A percentile compares a stretch with the other conserved stretches of the same genome.
Conservation (phyloP, 1,140 invertebrate species). For the Vanessa tameamea region DNA sequence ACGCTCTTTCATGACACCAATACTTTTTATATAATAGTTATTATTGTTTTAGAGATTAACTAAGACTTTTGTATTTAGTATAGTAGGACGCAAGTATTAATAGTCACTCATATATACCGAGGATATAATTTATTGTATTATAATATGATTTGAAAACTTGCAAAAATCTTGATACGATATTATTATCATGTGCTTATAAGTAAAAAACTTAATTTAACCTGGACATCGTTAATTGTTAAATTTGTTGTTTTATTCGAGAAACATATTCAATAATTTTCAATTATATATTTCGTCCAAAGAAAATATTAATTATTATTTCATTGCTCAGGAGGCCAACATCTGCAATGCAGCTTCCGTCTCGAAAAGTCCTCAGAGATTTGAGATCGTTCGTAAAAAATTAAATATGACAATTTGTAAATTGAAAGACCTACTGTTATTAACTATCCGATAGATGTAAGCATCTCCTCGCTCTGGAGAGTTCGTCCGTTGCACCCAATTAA, state of each 20-base stretch:
- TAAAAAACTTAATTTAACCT: no score
- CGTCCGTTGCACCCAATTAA: slow-evolving; percentile 29
- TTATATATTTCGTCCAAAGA: slow-evolving; percentile 35
- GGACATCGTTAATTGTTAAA: neutral
- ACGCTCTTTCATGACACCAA: no score
- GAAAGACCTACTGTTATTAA: slow-evolving; percentile 16
- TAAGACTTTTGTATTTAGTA: no score
- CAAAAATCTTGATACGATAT: no score
- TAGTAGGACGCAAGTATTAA: no score
- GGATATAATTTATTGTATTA: no score
- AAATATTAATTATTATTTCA: slow-evolving; percentile 37
- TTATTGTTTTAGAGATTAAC: no score
- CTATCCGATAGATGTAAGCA: slow-evolving; percentile 7
- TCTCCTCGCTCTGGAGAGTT: slow-evolving; percentile 4
- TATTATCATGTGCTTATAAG: no score
- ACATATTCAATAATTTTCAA: slow-evolving; percentile 9
- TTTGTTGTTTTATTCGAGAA: neutral
- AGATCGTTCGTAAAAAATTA: slow-evolving; percentile 37
- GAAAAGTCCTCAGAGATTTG: slow-evolving; percentile 30
- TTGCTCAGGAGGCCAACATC: slow-evolving; percentile 37
- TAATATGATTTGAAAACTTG: no score
- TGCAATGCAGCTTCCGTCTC: slow-evolving; percentile 42
- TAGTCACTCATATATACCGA: no score
- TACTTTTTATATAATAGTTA: no score
- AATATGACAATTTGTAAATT: slow-evolving; percentile 27